Evolutionary conservation across 2,797 vertebrate genomes (phyloP), one percentile per base, ranked within the genome.

Genomic region (Lutjanus campechanus): DNA sequence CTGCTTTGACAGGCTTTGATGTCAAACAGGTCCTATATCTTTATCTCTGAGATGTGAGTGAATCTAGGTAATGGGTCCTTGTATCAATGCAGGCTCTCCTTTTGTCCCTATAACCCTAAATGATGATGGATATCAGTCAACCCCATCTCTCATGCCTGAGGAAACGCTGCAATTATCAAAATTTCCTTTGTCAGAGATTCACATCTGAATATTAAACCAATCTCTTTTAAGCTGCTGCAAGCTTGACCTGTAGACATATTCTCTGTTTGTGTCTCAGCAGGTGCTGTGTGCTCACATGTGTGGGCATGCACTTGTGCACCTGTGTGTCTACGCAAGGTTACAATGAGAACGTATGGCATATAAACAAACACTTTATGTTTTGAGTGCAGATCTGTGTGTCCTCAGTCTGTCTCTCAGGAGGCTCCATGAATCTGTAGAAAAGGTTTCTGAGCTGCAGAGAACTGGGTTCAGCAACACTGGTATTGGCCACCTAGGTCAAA

Each of bases 391-490:
- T 79, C 66, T 79, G 77, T 76, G 84, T 91, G 88, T 88, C 83
- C 81, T 85, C 66, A 36, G 87, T 92, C 89, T 89, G 91, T 93
- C 92, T 91, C 90, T 71, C 62, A 88, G 89, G 89, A 87, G 92
- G 93, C 93, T 95, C 95, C 92, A 68, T 67, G 90, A 91, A 92
- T 95, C 92, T 91, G 88, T 73, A 89, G 85, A 94, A 94, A 93
- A 88, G 46, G 83, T 91, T 90, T 94, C 82, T 90, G 92, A 94
- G 92, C 91, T 91, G 93, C 94, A 95, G 93, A 93, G 94, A 95
- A 90, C 94, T 95, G 94, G 95, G 90, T 90, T 94, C 94, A 95
- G 95, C 95, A 93, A 73, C 64, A 86, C 90, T 86, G 94, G 92
- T 84, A 46, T 85, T 84, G 87, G 87, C 89, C 85, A 85, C 82